A percentile compares a stretch with the other conserved stretches of the same genome.
phyloP scores from a whole-genome alignment of 2,888 invertebrate genomes.

The Shargacucullia verbasci region DNA sequence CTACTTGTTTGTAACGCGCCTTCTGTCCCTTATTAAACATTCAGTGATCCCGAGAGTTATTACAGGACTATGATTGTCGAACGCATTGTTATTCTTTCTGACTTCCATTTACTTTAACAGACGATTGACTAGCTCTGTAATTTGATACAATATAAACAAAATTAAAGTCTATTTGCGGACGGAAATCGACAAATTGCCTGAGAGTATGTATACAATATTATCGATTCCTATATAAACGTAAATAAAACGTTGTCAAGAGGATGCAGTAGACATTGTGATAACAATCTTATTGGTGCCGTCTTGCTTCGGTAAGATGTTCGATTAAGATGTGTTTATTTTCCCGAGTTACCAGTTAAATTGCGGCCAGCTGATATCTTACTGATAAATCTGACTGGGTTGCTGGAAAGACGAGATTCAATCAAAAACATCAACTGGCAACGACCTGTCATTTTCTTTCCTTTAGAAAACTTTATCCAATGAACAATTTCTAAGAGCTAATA shows the following conservation, averaged over 20 bases:
- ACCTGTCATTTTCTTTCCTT: constrained; percentile 6
- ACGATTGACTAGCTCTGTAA: no score
- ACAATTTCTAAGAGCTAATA: no score
- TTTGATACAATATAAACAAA: background rate
- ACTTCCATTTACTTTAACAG: constrained; percentile 6
- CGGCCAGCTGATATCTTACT: constrained; percentile 6
- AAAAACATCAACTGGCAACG: constrained; percentile 12
- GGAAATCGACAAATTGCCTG: constrained; percentile 6
- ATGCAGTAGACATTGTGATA: constrained; percentile 1
- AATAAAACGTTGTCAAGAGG: background rate
- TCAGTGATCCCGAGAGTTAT: constrained; percentile 20
- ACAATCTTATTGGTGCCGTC: background rate
- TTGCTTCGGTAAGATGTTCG: constrained; percentile 13
- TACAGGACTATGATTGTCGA: constrained; percentile 20
- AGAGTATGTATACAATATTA: no score
- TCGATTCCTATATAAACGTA: no score
- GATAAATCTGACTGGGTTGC: constrained; percentile 19
- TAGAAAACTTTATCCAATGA: background rate
- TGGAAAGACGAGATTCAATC: constrained; percentile 18
- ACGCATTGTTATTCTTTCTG: background rate
- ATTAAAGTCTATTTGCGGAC: constrained; percentile 4
- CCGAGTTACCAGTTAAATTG: constrained; percentile 1
- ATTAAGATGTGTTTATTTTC: background rate
- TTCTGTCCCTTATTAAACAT: constrained; percentile 20
- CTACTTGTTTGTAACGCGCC: constrained; percentile 7